These are phyloP conservation scores for Crotalus tigris DNA, from an alignment of 2,113 vertebrate genomes.

Conservation along the genomic window DNA sequence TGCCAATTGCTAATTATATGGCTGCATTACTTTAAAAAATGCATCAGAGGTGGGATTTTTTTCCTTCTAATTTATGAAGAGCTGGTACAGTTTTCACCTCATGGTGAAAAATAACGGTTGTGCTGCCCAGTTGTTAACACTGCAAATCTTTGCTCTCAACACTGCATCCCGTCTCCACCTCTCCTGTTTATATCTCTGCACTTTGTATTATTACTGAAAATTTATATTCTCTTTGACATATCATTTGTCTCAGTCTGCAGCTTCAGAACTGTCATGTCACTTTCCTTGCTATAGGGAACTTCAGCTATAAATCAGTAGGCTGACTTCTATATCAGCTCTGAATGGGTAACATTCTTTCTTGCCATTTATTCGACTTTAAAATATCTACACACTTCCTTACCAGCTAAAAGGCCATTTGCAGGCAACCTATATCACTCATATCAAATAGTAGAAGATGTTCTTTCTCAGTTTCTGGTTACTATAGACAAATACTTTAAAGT, in stretches of 20 bases:
- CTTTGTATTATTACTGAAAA: not conserved
- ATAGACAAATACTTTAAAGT: conserved; percentile 32
- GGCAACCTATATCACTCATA: conserved; percentile 38
- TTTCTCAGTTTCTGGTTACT: not conserved
- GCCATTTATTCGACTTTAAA: not conserved
- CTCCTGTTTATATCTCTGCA: not conserved
- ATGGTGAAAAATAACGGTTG: conserved; percentile 4
- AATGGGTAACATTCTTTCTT: conserved; percentile 12
- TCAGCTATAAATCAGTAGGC: conserved; percentile 28
- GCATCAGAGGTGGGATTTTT: not conserved
- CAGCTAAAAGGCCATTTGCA: not conserved
- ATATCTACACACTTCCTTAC: not conserved
- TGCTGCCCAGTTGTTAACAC: not conserved
- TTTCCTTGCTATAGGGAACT: conserved; percentile 6
- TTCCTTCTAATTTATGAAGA: not conserved
- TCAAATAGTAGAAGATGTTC: conserved; percentile 11
- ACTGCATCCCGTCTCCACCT: not conserved
- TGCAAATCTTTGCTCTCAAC: not conserved
- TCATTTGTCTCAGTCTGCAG: conserved; percentile 17
- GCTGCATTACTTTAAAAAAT: not conserved
- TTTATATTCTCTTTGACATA: not conserved
- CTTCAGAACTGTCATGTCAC: not conserved
- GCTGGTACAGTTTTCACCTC: not conserved
- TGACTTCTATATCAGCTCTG: fast-evolving
- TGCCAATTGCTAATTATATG: not conserved